A percentile compares a stretch with the other conserved stretches of the same genome.
phyloP scores from a whole-genome alignment of 2,113 vertebrate species.

The Pelecanus crispus region DNA sequence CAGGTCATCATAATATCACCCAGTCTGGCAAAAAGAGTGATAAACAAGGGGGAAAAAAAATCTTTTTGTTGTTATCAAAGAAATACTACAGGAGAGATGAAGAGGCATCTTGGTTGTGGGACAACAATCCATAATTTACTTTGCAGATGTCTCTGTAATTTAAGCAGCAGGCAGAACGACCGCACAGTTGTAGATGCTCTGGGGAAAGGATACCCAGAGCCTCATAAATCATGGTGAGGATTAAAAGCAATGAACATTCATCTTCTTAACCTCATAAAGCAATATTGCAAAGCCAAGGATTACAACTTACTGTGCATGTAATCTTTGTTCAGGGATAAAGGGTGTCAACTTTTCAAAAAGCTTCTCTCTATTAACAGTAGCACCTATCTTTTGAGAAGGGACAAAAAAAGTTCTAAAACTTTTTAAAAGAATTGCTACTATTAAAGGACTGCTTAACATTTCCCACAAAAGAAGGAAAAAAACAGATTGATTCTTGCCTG shows the following conservation, averaged over 20 bases:
- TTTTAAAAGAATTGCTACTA: not conserved
- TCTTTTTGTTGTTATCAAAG: conserved; percentile 11
- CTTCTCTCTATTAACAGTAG: conserved; percentile 25
- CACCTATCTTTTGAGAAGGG: not conserved
- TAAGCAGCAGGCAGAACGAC: conserved; percentile 65
- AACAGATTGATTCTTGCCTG: not conserved
- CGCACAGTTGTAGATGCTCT: conserved; percentile 54
- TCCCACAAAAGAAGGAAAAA: not conserved
- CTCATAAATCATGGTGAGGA: conserved; percentile 82
- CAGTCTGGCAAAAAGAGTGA: not conserved
- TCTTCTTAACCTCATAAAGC: conserved; percentile 79
- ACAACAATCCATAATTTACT: conserved; percentile 71
- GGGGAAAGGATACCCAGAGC: conserved; percentile 64
- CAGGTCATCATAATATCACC: not conserved
- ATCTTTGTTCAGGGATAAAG: conserved; percentile 70
- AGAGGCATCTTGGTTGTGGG: conserved; percentile 27
- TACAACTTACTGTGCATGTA: conserved; percentile 72
- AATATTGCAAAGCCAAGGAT: conserved; percentile 75
- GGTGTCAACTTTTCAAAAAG: conserved; percentile 52
- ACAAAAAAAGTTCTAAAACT: not conserved
- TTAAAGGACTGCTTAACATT: not conserved
- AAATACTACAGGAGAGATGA: conserved; percentile 15
- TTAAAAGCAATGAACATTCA: conserved; percentile 86
- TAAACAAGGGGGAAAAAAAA: not conserved
- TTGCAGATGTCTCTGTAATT: conserved; percentile 72